Evolutionary conservation across 2,797 vertebrate species (phyloP).

Genomic region (Manis pentadactyla): DNA sequence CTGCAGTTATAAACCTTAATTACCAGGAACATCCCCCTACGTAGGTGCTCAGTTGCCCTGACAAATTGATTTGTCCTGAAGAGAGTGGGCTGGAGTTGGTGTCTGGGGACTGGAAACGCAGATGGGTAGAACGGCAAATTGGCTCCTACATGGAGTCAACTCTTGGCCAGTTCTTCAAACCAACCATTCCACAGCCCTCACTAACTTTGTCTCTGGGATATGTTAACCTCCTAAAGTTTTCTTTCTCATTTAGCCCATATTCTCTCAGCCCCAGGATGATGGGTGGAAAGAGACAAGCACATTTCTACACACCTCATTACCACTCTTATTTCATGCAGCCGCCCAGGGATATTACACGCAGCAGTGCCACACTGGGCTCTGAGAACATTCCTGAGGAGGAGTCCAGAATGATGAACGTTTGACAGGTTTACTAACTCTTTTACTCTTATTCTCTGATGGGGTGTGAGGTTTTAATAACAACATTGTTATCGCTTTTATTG

Average conservation of each 20-base stretch:
- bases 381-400: constrained; percentile 62
- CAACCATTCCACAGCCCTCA: not conserved
- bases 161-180: not conserved
- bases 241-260: not conserved
- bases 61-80: constrained; percentile 65
- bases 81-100: not conserved
- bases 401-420: constrained; percentile 51
- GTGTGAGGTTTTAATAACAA: constrained; percentile 59
- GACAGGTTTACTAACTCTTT: constrained; percentile 70
- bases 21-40: constrained; percentile 78
- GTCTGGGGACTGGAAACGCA: not conserved
- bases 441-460: constrained; percentile 61
- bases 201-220: not conserved
- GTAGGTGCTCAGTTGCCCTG: constrained; percentile 75
- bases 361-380: not conserved
- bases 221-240: not conserved
- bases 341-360: not conserved
- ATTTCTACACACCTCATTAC: constrained; percentile 50
- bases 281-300: not conserved
- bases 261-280: not conserved
- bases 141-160: fast-evolving
- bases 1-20: constrained; percentile 85
- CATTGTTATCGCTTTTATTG: constrained; percentile 41
- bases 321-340: not conserved
- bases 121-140: not conserved